These are phyloP conservation scores for Exaiptasia diaphana DNA, from an alignment of 64 coral and sea anemone species.

Conservation along the genomic window DNA sequence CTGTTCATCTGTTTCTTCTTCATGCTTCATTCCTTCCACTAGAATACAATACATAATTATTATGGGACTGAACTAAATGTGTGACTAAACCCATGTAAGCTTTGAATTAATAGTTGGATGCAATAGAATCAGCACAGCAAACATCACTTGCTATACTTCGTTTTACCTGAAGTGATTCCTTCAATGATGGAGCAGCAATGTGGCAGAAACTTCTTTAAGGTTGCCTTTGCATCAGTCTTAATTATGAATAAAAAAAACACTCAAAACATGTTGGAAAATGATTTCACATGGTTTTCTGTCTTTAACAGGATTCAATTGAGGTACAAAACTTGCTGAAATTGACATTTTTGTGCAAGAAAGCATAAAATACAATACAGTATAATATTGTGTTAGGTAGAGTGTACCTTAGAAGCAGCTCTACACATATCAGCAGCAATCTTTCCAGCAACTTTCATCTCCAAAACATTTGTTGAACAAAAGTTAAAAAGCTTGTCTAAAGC, in stretches of 20 bases:
- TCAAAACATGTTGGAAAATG: neutral
- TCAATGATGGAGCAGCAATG: constrained; percentile 88
- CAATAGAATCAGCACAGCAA: no score
- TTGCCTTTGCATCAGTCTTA: constrained; percentile 75
- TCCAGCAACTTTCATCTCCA: constrained; percentile 95
- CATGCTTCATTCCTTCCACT: constrained; percentile 71
- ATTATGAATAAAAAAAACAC: neutral
- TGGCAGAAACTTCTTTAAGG: constrained; percentile 82
- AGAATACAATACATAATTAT: neutral
- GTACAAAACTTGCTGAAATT: neutral
- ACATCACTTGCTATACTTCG: no score
- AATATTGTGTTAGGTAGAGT: neutral
- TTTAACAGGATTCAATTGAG: neutral
- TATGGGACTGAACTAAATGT: no score
- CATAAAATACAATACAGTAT: neutral
- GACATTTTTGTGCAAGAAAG: neutral
- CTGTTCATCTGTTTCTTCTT: constrained; percentile 94
- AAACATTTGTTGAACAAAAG: constrained; percentile 88
- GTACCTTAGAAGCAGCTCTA: constrained; percentile 88
- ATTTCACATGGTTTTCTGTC: neutral
- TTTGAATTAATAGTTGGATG: no score
- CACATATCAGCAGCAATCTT: constrained; percentile 97
- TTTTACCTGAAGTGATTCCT: constrained; percentile 76
- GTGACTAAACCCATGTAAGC: no score
- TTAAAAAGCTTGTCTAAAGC: constrained; percentile 84